Evolutionary conservation across 2,888 invertebrate genomes (phyloP), one percentile per base, ranked within the genome.

Genomic region (Parnassius glacialis): DNA sequence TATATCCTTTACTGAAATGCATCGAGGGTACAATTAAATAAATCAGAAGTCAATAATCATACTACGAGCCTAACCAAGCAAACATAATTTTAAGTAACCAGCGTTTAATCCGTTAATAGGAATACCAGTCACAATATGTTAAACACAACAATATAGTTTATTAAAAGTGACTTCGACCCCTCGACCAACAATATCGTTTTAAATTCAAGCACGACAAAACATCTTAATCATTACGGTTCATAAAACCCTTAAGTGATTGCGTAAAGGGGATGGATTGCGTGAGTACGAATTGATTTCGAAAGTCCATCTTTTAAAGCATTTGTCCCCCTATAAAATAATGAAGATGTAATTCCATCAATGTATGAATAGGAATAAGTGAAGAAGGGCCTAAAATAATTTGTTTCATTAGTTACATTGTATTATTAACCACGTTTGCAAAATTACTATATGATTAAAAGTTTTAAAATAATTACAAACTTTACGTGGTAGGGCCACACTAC

Each of bases 161-260:
- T 73, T 71, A 70, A 67, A 65, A 67, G 66, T 67, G 53, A 65
- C 61, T 60, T 53, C 64, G 62, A 67, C 71, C 74, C 77, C 75
- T 70, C 65, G 65, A 64, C 66, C 68, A 67, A 67, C 76, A 70
- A 68, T 72, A 76, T 75, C 76, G 76, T 74, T 81, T 82, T 81
- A 86, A 83, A 85, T 74, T 79, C 73, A 71, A 76, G 76, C 74
- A 81, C 80, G 76, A 87, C 85, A 85, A 86, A 87, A 87, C 87
- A 90, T 91, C 91, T 90, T 90, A 89, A 91, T 91, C 87, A 90
- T 87, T 86, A 83, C 89, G 90, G 79, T 84, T 87, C 90, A 90
- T 91, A 90, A 88, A 90, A 84, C 85, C 84, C 84, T 86, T 91
- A 90, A 91, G 91, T 91, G 90, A 90, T 91, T 91, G 85, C 86